Evolutionary conservation across 2,113 vertebrate genomes (phyloP).

Genomic region (Sialia sialis): DNA sequence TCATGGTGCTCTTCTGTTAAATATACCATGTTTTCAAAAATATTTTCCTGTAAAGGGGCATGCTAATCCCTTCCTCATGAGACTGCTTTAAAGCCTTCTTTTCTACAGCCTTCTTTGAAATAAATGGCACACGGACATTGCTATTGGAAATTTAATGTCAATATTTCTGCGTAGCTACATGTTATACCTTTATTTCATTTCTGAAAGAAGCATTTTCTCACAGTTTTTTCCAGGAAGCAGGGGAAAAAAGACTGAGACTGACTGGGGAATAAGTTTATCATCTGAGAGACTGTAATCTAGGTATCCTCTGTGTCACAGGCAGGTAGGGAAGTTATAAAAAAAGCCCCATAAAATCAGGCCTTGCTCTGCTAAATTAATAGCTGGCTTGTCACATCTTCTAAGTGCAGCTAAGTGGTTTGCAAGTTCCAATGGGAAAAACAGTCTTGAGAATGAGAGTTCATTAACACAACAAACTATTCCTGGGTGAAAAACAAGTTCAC

Average conservation of each 20-base stretch:
- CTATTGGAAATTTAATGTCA: background rate
- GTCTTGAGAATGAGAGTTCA: no score
- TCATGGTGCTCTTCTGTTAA: background rate
- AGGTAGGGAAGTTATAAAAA: no score
- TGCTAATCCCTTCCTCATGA: background rate
- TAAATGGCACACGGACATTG: rapidly evolving
- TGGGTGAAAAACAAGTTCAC: no score
- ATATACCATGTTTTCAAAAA: background rate
- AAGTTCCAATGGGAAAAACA: no score
- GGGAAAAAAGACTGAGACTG: rapidly evolving
- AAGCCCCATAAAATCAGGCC: no score
- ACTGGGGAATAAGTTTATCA: background rate
- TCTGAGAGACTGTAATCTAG: background rate
- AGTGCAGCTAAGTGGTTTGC: no score
- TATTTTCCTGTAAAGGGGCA: background rate
- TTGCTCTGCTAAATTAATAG: no score
- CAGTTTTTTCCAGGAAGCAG: background rate
- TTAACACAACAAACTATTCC: no score
- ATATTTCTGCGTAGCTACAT: background rate
- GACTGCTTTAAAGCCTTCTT: background rate
- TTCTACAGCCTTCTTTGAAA: background rate
- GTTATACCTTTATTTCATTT: background rate
- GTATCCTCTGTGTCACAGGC: background rate
- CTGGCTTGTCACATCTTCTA: no score
- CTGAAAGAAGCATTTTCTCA: background rate